Evolutionary conservation across 2,113 vertebrate genomes (phyloP).

Genomic region (Chaenogobius annularis): DNA sequence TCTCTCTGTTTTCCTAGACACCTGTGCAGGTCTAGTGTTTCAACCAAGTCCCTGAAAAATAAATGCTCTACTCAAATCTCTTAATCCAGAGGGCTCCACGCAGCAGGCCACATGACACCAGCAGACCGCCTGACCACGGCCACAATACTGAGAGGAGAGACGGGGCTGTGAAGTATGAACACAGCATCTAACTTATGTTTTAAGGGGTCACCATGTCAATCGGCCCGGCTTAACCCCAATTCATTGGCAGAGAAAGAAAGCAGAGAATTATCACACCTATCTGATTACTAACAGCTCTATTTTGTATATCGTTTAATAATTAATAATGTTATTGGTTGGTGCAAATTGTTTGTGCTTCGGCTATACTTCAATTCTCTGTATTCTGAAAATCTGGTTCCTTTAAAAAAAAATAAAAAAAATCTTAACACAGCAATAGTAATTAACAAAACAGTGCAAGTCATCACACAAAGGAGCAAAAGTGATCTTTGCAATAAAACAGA

Average conservation of each 20-base stretch:
- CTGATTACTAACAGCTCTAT: neutral
- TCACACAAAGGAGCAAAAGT: no score
- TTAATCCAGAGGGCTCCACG: constrained; percentile 99
- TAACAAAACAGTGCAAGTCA: no score
- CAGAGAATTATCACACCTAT: neutral
- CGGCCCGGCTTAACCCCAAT: neutral
- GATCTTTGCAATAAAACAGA: neutral
- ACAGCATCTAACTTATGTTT: constrained; percentile 8
- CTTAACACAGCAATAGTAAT: neutral
- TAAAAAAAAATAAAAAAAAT: neutral
- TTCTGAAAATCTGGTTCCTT: neutral
- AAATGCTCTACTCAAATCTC: constrained; percentile 96
- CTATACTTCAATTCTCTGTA: neutral
- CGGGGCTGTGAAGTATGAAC: constrained; percentile 34
- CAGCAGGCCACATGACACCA: constrained; percentile 97
- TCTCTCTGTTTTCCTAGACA: constrained; percentile 83
- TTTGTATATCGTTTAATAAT: neutral
- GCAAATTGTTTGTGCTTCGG: neutral
- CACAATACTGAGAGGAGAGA: constrained; percentile 71
- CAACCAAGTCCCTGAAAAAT: constrained; percentile 94
- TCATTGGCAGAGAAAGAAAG: neutral
- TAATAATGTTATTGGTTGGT: neutral
- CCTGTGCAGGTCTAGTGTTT: constrained; percentile 97
- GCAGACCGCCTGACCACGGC: constrained; percentile 83
- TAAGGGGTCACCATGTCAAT: constrained; percentile 28